A percentile compares a stretch with the other conserved stretches of the same genome.
phyloP scores from a whole-genome alignment of 1,140 invertebrate species.

The Drosophila micromelanica region DNA sequence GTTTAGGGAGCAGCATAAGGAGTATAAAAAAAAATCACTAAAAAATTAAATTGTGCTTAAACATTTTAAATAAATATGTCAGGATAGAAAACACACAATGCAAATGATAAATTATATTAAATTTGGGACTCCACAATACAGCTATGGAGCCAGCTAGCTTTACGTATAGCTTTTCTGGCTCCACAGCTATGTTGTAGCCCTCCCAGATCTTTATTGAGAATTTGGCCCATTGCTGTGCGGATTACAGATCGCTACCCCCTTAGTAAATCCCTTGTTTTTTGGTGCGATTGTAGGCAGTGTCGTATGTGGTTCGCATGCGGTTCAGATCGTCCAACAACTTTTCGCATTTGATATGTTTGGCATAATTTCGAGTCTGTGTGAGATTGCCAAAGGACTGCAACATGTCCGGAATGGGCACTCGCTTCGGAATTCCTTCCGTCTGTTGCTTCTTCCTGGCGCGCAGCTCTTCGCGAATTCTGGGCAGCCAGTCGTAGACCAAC shows the following conservation, averaged over 20 bases:
- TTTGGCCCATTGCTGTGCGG: not conserved
- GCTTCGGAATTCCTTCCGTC: not conserved
- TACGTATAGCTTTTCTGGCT: not conserved
- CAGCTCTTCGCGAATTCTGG: conserved; percentile 3
- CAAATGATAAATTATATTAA: too few species aligned
- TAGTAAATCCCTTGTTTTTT: not conserved
- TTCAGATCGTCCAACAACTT: not conserved
- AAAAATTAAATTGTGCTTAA: too few species aligned
- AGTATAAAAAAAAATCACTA: too few species aligned
- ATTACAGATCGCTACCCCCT: not conserved
- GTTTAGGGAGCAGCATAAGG: too few species aligned
- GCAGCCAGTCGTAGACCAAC: conserved; percentile 47
- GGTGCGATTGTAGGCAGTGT: conserved; percentile 6
- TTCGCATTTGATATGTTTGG: not conserved
- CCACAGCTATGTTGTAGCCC: conserved; percentile 18
- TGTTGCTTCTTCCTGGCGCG: not conserved
- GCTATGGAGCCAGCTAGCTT: conserved; percentile 11
- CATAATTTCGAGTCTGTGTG: conserved; percentile 40
- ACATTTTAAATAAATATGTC: not conserved
- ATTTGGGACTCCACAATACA: conserved; percentile 9
- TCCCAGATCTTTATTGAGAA: conserved; percentile 4
- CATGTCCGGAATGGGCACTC: conserved; percentile 25
- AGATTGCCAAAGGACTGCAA: conserved; percentile 51
- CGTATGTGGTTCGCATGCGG: conserved; percentile 43
- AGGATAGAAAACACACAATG: too few species aligned